Evolutionary conservation across 2,888 invertebrate genomes (phyloP).

Genomic region (Lasioglossum oenotherae): DNA sequence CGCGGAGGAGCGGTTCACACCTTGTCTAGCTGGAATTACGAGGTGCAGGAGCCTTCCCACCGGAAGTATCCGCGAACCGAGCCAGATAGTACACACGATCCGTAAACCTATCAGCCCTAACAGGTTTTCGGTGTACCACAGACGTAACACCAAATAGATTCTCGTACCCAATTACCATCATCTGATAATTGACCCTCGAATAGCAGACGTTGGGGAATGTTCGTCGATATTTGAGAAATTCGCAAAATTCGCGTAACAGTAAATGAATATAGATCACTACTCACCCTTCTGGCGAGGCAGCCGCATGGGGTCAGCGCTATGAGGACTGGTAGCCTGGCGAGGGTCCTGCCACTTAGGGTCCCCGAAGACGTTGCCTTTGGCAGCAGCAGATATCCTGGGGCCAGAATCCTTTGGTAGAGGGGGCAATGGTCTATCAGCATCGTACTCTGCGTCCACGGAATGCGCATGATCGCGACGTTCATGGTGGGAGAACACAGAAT

Average conservation of each 20-base stretch:
- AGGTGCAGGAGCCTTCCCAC: background rate
- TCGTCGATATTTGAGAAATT: background rate
- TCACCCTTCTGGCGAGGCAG: constrained; percentile 36
- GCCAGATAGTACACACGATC: background rate
- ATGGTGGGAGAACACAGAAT: constrained; percentile 65
- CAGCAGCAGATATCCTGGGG: constrained; percentile 56
- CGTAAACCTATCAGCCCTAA: background rate
- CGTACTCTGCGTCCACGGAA: constrained; percentile 71
- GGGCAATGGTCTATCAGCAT: constrained; percentile 84
- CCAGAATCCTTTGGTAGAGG: constrained; percentile 84
- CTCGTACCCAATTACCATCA: background rate
- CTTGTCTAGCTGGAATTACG: constrained; percentile 42
- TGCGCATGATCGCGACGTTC: constrained; percentile 42
- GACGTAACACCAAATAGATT: background rate
- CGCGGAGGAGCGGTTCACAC: constrained; percentile 60
- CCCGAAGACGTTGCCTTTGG: constrained; percentile 45
- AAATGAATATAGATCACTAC: background rate
- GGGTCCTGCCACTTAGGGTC: constrained; percentile 38
- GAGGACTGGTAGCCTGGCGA: constrained; percentile 32
- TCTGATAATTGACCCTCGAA: background rate
- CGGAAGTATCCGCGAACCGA: background rate
- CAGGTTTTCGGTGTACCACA: background rate
- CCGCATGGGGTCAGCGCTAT: constrained; percentile 19
- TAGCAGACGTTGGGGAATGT: background rate
- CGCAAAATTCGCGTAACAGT: background rate